phyloP scores from a whole-genome alignment of 92 coral and sea anemone genomes.

The Metridium senile region DNA sequence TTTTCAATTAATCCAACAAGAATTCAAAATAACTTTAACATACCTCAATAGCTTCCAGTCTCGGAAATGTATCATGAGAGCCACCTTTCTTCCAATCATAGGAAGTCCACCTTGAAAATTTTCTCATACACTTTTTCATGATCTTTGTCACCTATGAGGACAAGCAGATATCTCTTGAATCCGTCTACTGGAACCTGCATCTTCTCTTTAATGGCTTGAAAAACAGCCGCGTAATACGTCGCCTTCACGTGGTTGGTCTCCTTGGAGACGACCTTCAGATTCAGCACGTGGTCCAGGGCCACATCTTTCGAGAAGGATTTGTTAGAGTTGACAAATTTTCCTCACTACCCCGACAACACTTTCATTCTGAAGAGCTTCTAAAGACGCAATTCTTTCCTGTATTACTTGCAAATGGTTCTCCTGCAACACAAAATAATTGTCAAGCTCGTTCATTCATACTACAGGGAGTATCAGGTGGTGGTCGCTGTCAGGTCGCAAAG shows the following conservation, averaged over 20 bases:
- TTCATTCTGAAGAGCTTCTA: background rate
- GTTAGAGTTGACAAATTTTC: background rate
- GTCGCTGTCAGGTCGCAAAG: no score
- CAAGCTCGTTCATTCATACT: no score
- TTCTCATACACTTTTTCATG: background rate
- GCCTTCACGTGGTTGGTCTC: background rate
- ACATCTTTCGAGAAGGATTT: background rate
- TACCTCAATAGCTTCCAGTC: background rate
- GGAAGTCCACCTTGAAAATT: background rate
- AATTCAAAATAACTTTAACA: no score
- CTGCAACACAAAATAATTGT: slow-evolving; percentile 21
- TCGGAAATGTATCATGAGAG: background rate
- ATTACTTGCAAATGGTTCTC: background rate
- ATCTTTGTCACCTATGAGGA: background rate
- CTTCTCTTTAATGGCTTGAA: background rate
- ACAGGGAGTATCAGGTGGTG: no score
- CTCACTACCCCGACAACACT: background rate
- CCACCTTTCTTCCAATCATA: background rate
- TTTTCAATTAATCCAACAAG: no score
- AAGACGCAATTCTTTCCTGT: background rate
- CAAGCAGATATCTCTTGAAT: background rate
- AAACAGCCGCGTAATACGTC: background rate
- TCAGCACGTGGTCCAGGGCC: background rate
- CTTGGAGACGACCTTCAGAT: background rate
- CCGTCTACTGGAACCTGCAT: background rate